Conservation (phyloP, 2,888 invertebrate species). For the Sycophila texana region DNA sequence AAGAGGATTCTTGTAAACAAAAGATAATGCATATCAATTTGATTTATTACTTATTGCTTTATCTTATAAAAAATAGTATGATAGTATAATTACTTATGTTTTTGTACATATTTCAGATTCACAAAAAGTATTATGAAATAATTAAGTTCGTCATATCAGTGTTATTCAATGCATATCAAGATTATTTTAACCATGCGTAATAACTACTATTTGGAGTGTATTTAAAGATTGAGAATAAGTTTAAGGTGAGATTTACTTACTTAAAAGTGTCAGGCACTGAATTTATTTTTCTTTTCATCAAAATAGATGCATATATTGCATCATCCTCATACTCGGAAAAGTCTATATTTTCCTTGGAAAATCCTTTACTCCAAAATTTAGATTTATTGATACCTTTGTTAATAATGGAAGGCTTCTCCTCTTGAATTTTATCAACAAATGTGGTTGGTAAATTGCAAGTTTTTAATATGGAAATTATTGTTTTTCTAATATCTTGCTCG, state of each 20-base stretch:
- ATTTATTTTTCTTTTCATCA: slow-evolving; percentile 76
- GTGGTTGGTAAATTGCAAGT: slow-evolving; percentile 91
- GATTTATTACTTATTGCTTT: too few species aligned
- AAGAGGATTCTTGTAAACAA: too few species aligned
- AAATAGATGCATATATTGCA: slow-evolving; percentile 77
- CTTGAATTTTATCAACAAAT: slow-evolving; percentile 88
- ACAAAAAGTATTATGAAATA: too few species aligned
- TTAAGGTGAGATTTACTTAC: slow-evolving; percentile 62
- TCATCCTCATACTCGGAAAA: slow-evolving; percentile 76
- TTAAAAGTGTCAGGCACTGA: slow-evolving; percentile 72
- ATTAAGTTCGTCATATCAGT: too few species aligned
- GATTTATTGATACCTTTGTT: slow-evolving; percentile 57
- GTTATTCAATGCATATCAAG: too few species aligned
- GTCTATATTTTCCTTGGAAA: slow-evolving; percentile 65
- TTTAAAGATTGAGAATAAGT: too few species aligned
- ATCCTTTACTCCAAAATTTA: slow-evolving; percentile 64
- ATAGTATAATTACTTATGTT: too few species aligned
- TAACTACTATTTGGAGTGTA: too few species aligned
- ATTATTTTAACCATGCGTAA: too few species aligned
- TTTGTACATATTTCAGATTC: too few species aligned
- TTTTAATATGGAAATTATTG: slow-evolving; percentile 85
- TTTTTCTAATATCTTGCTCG: slow-evolving; percentile 83
- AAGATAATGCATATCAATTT: too few species aligned
- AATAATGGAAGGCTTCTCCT: slow-evolving; percentile 78
- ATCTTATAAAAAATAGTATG: too few species aligned